A percentile compares a stretch with the other conserved stretches of the same genome.
Conservation (phyloP, 2,113 vertebrate genomes). For the Cyanoliseus patagonus region DNA sequence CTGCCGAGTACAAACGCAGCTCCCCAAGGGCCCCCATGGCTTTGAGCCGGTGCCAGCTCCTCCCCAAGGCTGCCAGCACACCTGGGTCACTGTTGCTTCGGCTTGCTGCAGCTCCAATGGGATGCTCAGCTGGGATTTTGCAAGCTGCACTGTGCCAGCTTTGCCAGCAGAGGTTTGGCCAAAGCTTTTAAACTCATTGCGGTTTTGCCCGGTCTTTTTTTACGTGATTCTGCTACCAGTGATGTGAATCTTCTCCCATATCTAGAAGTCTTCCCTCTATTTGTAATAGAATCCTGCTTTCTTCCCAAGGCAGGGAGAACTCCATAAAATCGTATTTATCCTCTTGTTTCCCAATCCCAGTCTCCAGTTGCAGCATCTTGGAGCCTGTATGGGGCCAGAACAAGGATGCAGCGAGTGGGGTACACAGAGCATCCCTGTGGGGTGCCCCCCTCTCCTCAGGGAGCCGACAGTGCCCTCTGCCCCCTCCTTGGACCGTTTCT, state of each 20-base stretch:
- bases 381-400: not conserved
- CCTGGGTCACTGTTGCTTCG: not conserved
- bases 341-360: not conserved
- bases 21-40: not conserved
- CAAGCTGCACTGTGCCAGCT: not conserved
- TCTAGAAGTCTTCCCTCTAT: not conserved
- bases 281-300: not conserved
- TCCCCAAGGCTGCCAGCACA: not conserved
- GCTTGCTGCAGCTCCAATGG: not conserved
- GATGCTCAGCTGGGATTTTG: not conserved
- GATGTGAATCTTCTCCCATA: not conserved
- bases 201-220: not conserved
- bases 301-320: not conserved
- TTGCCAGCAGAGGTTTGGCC: not conserved
- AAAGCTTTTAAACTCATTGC: not conserved
- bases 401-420: accelerated
- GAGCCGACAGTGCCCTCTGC: not conserved
- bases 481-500: not conserved
- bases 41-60: not conserved
- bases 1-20: not conserved
- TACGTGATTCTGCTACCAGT: not conserved
- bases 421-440: not conserved
- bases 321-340: not conserved
- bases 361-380: not conserved
- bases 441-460: not conserved